A percentile compares a stretch with the other conserved stretches of the same genome.
Conservation (phyloP, 2,113 vertebrate species). For the Microcebus tavaratra region DNA sequence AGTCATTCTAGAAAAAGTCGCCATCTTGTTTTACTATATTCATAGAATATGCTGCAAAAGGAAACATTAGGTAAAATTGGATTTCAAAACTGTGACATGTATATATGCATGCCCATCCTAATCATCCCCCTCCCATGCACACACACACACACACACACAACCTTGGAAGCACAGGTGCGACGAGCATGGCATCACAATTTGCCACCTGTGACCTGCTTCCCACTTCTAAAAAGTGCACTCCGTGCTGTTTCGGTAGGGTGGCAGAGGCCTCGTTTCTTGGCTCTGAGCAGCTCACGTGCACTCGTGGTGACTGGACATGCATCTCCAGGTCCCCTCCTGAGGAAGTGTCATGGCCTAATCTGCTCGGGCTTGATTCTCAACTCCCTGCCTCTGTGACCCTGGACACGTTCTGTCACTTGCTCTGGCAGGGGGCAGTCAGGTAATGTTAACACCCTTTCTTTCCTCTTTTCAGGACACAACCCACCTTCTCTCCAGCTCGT, state of each 20-base stretch:
- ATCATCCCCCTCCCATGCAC: rapidly evolving
- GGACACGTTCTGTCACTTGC: not conserved
- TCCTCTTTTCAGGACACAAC: not conserved
- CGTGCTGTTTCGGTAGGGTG: not conserved
- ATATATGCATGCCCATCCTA: not conserved
- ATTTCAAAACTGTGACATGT: not conserved
- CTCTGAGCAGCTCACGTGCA: not conserved
- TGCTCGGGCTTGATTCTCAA: not conserved
- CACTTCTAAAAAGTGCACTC: not conserved
- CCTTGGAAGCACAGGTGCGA: not conserved
- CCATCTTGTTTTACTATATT: not conserved
- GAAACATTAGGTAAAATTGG: not conserved
- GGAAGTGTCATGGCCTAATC: rapidly evolving
- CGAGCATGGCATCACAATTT: rapidly evolving
- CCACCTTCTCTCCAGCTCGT: rapidly evolving
- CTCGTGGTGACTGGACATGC: not conserved
- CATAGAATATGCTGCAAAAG: not conserved
- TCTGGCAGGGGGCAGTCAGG: not conserved
- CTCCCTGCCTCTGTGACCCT: not conserved
- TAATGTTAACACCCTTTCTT: no score
- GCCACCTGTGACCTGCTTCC: not conserved
- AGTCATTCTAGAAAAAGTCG: not conserved
- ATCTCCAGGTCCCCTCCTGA: no score
- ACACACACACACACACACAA: not conserved
- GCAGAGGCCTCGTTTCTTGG: rapidly evolving